Conservation (phyloP, 2,797 vertebrate species). For the Smutsia gigantea region DNA sequence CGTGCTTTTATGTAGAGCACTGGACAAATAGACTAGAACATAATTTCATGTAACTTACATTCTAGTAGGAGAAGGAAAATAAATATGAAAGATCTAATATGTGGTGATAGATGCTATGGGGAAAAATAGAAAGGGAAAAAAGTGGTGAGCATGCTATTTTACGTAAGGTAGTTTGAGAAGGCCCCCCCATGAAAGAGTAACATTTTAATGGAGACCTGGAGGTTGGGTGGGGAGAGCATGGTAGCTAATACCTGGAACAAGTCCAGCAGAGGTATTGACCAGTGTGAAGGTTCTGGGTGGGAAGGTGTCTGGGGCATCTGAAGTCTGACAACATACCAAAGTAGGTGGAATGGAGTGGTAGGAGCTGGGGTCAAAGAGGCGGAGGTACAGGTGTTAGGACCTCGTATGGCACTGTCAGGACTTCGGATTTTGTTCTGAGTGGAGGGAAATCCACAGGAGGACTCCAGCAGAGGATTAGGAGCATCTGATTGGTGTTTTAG, state of each 20-base stretch:
- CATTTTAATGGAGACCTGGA: background rate
- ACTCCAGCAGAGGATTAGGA: background rate
- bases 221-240: too few relatives aligned
- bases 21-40: background rate
- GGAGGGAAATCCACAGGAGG: background rate
- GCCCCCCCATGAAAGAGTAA: background rate
- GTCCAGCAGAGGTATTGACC: background rate
- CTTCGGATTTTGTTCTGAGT: background rate
- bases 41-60: background rate
- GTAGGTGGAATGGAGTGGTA: background rate
- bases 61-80: background rate
- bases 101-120: background rate
- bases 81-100: background rate
- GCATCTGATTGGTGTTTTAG: background rate
- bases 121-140: background rate
- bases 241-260: background rate
- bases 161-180: background rate
- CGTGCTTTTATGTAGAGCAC: background rate
- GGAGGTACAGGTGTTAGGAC: background rate
- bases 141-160: background rate
- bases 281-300: background rate
- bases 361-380: background rate
- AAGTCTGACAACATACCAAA: background rate
- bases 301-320: background rate
- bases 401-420: background rate